A percentile compares a stretch with the other conserved stretches of the same genome.
Conservation (phyloP, 2,888 invertebrate species). For the Melanostoma mellinum region DNA sequence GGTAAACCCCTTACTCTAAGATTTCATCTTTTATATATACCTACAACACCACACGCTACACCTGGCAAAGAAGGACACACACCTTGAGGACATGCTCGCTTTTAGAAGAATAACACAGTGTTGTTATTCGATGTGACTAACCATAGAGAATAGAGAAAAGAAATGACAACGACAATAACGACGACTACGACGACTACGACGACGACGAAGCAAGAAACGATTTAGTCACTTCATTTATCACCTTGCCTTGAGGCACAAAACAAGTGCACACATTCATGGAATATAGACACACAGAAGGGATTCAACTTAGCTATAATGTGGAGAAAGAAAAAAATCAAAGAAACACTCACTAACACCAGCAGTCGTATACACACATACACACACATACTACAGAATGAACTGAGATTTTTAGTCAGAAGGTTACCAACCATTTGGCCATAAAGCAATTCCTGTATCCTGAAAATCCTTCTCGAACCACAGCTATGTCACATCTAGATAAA, state of each 20-base stretch:
- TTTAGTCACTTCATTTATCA: conserved; percentile 73
- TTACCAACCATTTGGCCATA: conserved; percentile 36
- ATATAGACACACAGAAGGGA: conserved; percentile 23
- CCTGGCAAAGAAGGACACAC: conserved; percentile 46
- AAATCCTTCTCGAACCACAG: conserved; percentile 31
- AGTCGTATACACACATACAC: neutral
- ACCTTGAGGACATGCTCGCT: conserved; percentile 56
- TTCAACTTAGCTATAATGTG: conserved; percentile 29
- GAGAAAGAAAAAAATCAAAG: conserved; percentile 1
- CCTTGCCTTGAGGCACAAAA: conserved; percentile 65
- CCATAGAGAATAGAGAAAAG: conserved; percentile 6
- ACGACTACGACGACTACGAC: conserved; percentile 25
- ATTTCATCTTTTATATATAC: conserved; percentile 5
- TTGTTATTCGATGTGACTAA: conserved; percentile 27
- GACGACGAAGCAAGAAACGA: conserved; percentile 62
- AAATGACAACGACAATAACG: conserved; percentile 23
- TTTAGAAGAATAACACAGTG: conserved; percentile 43
- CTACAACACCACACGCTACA: conserved; percentile 43
- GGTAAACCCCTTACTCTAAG: conserved; percentile 38
- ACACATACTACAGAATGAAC: neutral
- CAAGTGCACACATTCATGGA: conserved; percentile 42
- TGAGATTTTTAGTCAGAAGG: conserved; percentile 29
- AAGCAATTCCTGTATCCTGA: conserved; percentile 27
- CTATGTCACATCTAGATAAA: conserved; percentile 67
- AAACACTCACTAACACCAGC: neutral